phyloP scores from a whole-genome alignment of 1,140 invertebrate species.

The Cryptotermes secundus region DNA sequence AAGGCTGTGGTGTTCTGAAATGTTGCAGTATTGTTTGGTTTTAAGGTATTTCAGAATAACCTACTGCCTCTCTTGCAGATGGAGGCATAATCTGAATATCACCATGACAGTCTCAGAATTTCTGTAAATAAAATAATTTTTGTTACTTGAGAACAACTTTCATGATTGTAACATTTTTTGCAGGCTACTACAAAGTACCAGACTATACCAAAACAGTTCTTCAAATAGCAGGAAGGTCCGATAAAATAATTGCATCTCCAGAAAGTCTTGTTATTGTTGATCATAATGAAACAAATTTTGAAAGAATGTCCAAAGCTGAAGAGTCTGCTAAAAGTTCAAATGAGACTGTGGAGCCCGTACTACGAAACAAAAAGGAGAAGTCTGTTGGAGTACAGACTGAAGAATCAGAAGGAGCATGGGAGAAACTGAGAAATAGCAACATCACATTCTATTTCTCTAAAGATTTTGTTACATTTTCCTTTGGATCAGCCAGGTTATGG shows the following conservation, averaged over 20 bases:
- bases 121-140: too few species aligned
- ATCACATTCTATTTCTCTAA: conserved; percentile 28
- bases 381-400: neutral
- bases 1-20: too few species aligned
- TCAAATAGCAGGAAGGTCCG: conserved; percentile 53
- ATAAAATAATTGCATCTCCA: conserved; percentile 19
- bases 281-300: conserved; percentile 19
- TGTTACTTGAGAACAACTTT: too few species aligned
- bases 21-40: too few species aligned
- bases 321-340: neutral
- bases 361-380: neutral
- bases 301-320: neutral
- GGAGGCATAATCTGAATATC: too few species aligned
- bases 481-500: conserved; percentile 25
- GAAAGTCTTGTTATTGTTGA: conserved; percentile 28
- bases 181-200: conserved; percentile 81
- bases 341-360: neutral
- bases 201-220: conserved; percentile 55
- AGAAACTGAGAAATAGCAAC: conserved; percentile 22
- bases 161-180: conserved; percentile 39
- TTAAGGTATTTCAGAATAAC: too few species aligned
- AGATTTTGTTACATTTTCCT: conserved; percentile 27
- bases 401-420: conserved; percentile 23
- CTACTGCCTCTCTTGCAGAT: too few species aligned
- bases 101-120: too few species aligned